Percentiles rank a stretch among this genome's conserved stretches.
phyloP scores from a whole-genome alignment of 2,113 vertebrate genomes.

The Solenodon paradoxus region DNA sequence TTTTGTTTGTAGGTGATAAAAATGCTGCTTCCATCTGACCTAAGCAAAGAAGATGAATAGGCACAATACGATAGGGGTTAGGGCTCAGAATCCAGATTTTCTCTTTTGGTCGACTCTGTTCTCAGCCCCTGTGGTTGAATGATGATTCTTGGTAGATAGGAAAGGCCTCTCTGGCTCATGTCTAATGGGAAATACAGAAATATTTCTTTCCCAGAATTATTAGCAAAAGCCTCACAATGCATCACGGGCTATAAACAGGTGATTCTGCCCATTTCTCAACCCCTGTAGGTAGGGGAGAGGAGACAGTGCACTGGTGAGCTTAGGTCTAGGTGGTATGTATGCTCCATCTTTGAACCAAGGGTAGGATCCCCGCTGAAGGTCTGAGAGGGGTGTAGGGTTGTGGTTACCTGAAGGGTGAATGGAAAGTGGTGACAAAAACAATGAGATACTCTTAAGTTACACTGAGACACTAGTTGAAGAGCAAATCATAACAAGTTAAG shows the following conservation, averaged over 20 bases:
- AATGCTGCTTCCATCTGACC: neutral
- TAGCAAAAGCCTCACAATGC: neutral
- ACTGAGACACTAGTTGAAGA: neutral
- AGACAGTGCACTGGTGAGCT: neutral
- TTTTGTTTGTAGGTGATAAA: neutral
- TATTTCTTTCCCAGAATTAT: neutral
- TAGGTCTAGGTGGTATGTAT: neutral
- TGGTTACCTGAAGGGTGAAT: neutral
- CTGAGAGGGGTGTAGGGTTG: neutral
- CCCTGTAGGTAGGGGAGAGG: neutral
- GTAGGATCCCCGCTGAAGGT: neutral
- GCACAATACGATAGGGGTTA: neutral
- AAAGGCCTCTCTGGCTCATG: neutral
- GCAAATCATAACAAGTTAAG: neutral
- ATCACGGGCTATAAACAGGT: neutral
- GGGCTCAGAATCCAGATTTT: neutral
- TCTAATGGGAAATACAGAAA: neutral
- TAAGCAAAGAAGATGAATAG: neutral
- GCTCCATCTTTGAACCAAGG: neutral
- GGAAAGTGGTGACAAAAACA: neutral
- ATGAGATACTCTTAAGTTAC: neutral
- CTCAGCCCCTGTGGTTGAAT: neutral
- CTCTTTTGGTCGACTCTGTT: neutral
- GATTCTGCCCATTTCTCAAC: neutral
- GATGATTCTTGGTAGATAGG: neutral